phyloP scores from a whole-genome alignment of 1,140 invertebrate species.

The Goniozus legneri region DNA sequence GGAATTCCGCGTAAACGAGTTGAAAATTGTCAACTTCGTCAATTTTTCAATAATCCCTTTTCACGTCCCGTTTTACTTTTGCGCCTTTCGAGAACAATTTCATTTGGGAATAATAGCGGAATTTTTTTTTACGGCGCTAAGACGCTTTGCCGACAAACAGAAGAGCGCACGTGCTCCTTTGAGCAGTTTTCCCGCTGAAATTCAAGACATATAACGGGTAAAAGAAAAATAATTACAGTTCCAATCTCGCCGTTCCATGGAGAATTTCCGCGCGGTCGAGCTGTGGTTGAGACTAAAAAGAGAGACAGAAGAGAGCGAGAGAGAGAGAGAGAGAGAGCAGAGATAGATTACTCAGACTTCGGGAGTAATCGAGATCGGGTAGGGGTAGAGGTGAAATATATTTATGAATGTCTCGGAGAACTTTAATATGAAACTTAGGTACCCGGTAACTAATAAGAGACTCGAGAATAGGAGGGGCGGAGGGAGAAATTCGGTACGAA shows the following conservation, averaged over 20 bases:
- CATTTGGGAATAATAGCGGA: too few species aligned
- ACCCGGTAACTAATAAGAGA: slow-evolving; percentile 3
- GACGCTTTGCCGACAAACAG: not conserved
- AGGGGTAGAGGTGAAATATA: too few species aligned
- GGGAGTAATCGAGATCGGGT: too few species aligned
- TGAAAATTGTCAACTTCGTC: too few species aligned
- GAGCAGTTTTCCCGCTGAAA: slow-evolving; percentile 21
- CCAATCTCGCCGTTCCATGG: slow-evolving; percentile 29
- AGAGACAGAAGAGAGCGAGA: not conserved
- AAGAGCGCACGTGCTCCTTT: not conserved
- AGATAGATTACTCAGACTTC: too few species aligned
- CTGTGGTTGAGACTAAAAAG: not conserved
- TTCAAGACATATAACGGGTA: slow-evolving; percentile 20
- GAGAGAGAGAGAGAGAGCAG: not conserved
- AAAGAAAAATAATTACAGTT: slow-evolving; percentile 43
- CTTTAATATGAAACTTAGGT: slow-evolving; percentile 13
- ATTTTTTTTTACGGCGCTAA: too few species aligned
- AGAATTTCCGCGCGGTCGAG: slow-evolving; percentile 19
- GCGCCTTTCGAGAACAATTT: too few species aligned
- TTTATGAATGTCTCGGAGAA: slow-evolving; percentile 30
- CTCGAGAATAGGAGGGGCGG: not conserved
- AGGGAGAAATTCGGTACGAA: not conserved
- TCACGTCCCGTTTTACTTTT: too few species aligned
- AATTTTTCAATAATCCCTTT: too few species aligned
- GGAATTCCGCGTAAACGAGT: too few species aligned